Percentiles rank a stretch among this genome's conserved stretches.
phyloP scores from a whole-genome alignment of 1,140 invertebrate genomes.

The Acromyrmex echinatior region DNA sequence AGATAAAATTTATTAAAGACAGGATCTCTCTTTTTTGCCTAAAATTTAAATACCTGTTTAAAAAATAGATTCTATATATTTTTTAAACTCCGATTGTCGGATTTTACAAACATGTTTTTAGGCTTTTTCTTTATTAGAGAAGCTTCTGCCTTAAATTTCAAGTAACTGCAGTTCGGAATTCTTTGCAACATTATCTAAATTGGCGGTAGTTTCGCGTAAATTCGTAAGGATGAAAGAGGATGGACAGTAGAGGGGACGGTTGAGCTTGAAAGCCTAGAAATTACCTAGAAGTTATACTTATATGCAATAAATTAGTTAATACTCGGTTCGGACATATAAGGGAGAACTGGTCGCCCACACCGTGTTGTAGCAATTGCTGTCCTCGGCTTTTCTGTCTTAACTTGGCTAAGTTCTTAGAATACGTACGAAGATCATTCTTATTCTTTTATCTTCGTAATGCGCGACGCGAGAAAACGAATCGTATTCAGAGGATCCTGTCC shows the following conservation, averaged over 20 bases:
- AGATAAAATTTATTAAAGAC: not conserved
- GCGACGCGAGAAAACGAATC: not conserved
- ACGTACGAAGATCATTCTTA: not conserved
- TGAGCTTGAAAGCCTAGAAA: constrained; percentile 53
- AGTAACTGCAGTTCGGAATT: not conserved
- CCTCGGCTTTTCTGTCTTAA: constrained; percentile 29
- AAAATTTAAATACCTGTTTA: not conserved
- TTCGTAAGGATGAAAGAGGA: not conserved
- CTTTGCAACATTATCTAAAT: not conserved
- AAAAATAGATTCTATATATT: not conserved
- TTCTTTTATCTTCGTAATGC: not conserved
- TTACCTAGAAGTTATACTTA: constrained; percentile 67
- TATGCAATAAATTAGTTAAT: constrained; percentile 74
- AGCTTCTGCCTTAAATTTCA: not conserved
- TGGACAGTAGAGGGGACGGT: not conserved
- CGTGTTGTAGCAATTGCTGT: constrained; percentile 65
- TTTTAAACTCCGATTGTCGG: too few relatives aligned
- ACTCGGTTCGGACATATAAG: constrained; percentile 69
- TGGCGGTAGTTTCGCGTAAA: not conserved
- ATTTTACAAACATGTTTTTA: not conserved
- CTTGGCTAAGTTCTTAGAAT: not conserved
- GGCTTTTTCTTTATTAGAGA: not conserved
- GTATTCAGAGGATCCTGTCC: not conserved
- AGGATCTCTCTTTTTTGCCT: not conserved
- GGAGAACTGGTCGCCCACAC: constrained; percentile 73